These are phyloP conservation scores for Aporrectodea caliginosa DNA, from an alignment of 1,140 invertebrate species.

Conservation along the genomic window DNA sequence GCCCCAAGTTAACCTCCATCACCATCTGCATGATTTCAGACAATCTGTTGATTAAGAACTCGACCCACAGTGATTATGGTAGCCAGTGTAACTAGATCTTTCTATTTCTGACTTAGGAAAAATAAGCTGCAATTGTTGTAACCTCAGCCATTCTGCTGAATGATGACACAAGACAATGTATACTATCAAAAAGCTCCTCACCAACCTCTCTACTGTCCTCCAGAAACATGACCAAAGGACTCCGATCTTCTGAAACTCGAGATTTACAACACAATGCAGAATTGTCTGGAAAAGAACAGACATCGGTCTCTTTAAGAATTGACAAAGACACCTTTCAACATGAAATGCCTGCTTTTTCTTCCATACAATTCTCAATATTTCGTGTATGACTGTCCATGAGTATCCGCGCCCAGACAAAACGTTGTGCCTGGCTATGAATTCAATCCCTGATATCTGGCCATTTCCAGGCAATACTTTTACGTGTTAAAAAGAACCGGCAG, in stretches of 20 bases:
- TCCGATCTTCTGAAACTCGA: constrained; percentile 85
- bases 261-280: constrained; percentile 83
- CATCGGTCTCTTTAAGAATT: no score
- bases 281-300: constrained; percentile 66
- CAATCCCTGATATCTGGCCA: no score
- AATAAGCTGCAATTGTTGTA: not conserved
- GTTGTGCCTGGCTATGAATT: no score
- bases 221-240: constrained; percentile 88
- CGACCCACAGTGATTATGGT: not conserved
- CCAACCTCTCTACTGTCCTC: constrained; percentile 59
- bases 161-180: not conserved
- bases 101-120: not conserved
- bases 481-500: no score
- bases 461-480: no score
- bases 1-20: no score
- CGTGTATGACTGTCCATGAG: no score
- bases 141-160: not conserved
- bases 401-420: no score
- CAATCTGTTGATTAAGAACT: not conserved
- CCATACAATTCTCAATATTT: no score
- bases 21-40: no score
- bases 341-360: no score
- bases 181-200: not conserved
- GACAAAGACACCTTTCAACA: no score
- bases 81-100: not conserved